Percentiles rank a stretch among this genome's conserved stretches.
Evolutionary conservation across 2,797 vertebrate genomes (phyloP).

Genomic region (Semotilus atromaculatus): DNA sequence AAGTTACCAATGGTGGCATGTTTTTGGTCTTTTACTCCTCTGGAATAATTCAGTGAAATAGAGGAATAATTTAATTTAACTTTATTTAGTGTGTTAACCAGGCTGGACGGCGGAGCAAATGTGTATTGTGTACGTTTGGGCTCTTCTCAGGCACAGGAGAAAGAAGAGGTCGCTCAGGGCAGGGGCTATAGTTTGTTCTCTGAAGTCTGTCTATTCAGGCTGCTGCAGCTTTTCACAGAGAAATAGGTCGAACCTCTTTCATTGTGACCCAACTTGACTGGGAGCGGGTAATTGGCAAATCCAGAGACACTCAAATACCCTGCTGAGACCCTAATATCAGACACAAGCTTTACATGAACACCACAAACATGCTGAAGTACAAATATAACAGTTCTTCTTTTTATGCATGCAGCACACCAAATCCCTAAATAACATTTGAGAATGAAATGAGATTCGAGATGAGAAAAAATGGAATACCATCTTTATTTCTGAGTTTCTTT

Average conservation of each 20-base stretch:
- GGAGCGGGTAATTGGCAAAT: constrained; percentile 70
- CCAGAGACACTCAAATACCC: constrained; percentile 59
- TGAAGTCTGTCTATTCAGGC: constrained; percentile 61
- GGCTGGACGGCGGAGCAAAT: not conserved
- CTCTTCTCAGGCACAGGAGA: constrained; percentile 45
- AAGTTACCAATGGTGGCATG: not conserved
- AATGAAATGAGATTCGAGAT: not conserved
- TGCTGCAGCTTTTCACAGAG: constrained; percentile 56
- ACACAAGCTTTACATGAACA: constrained; percentile 62
- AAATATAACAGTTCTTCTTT: not conserved
- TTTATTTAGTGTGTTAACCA: constrained; percentile 1
- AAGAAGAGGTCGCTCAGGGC: constrained; percentile 51
- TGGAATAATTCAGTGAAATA: not conserved
- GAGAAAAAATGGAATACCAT: not conserved
- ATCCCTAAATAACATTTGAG: not conserved
- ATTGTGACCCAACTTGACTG: constrained; percentile 69
- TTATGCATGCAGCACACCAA: not conserved
- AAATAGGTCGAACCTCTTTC: constrained; percentile 67
- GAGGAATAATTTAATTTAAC: not conserved
- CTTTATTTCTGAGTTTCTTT: not conserved
- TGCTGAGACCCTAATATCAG: constrained; percentile 60
- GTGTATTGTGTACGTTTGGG: constrained; percentile 16
- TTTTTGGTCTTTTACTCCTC: not conserved
- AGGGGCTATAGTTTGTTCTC: constrained; percentile 54
- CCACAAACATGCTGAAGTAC: constrained; percentile 48